These are phyloP conservation scores for Caenorhabditis zanzibari DNA, from an alignment of 2,888 invertebrate species.

Conservation along the genomic window DNA sequence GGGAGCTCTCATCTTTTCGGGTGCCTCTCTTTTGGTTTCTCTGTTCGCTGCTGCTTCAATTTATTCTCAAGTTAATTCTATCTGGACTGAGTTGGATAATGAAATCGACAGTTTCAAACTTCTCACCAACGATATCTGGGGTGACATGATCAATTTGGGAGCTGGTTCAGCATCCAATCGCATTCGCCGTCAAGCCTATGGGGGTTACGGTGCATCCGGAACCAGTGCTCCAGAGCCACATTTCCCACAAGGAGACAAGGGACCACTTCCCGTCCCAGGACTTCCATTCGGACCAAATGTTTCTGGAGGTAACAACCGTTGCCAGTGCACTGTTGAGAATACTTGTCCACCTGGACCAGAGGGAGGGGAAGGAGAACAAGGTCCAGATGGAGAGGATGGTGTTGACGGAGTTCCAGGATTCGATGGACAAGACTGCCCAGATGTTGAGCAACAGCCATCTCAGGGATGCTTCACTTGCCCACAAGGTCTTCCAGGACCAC, in stretches of 20 bases:
- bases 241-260: conserved; percentile 62
- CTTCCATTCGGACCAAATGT: conserved; percentile 59
- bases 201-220: conserved; percentile 78
- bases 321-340: conserved; percentile 76
- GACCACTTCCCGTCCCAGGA: conserved; percentile 52
- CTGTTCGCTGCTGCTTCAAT: conserved; percentile 77
- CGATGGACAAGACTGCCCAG: conserved; percentile 78
- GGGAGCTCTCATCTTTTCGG: conserved; percentile 80
- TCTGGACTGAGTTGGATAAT: conserved; percentile 81
- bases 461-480: conserved; percentile 80
- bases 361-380: conserved; percentile 71
- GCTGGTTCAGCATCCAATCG: conserved; percentile 82
- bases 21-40: conserved; percentile 78
- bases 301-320: conserved; percentile 41
- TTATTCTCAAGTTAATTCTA: conserved; percentile 78
- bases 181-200: conserved; percentile 79
- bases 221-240: conserved; percentile 61
- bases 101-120: conserved; percentile 82
- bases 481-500: conserved; percentile 75
- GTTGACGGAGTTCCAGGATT: conserved; percentile 75
- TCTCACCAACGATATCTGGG: conserved; percentile 80
- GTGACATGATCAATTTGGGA: conserved; percentile 81
- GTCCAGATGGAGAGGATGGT: conserved; percentile 75
- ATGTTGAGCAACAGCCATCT: conserved; percentile 74
- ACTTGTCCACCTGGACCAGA: conserved; percentile 77